Evolutionary conservation across 2,797 vertebrate genomes (phyloP).

Genomic region (Benthosema pterotum): DNA sequence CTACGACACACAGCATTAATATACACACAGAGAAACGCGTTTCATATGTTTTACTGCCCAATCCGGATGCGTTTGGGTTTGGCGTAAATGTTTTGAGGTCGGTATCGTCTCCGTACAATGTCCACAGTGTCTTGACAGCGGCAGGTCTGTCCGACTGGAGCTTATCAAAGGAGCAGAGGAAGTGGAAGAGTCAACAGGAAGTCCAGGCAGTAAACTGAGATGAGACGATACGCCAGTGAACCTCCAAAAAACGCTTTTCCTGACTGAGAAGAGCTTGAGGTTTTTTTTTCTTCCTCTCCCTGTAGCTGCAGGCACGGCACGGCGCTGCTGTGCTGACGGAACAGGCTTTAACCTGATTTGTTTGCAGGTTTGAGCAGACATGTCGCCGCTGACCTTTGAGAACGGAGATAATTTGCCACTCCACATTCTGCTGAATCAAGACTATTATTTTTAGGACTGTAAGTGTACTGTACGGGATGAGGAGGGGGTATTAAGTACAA

Average conservation of each 20-base stretch:
- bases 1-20: background rate
- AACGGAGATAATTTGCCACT: constrained; percentile 21
- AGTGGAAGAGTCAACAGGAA: constrained; percentile 83
- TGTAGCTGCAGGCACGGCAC: constrained; percentile 26
- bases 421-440: constrained; percentile 12
- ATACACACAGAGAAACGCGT: constrained; percentile 20
- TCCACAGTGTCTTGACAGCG: constrained; percentile 56
- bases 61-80: constrained; percentile 51
- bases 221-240: constrained; percentile 70
- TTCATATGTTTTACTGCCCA: constrained; percentile 22
- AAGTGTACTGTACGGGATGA: background rate
- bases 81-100: constrained; percentile 56
- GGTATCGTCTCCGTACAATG: constrained; percentile 56
- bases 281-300: constrained; percentile 24
- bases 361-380: background rate
- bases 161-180: constrained; percentile 84
- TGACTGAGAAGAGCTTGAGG: constrained; percentile 66
- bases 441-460: background rate
- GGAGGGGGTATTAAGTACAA: background rate
- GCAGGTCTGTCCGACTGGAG: constrained; percentile 74
- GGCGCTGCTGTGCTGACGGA: background rate
- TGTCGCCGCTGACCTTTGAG: background rate
- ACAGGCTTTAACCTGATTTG: constrained; percentile 22
- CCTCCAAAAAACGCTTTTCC: constrained; percentile 75
- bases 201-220: constrained; percentile 77